These are phyloP conservation scores for Camptogramma bilineatum DNA, from an alignment of 2,888 invertebrate genomes.

Conservation along the genomic window DNA sequence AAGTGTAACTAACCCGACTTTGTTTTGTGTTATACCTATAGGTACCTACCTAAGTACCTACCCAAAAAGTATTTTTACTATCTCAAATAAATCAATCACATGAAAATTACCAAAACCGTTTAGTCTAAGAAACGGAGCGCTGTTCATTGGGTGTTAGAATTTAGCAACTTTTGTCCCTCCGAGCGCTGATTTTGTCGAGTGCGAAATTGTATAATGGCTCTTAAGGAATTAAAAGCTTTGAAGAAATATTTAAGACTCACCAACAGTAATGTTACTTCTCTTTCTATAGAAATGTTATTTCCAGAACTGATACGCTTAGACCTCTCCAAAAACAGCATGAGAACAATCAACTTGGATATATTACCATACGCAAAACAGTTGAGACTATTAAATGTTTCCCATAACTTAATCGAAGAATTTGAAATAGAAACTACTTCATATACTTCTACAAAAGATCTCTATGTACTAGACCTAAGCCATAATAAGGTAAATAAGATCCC, in stretches of 20 bases:
- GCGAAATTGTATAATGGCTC: no score
- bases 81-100: no score
- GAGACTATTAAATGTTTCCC: conserved; percentile 4
- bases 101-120: no score
- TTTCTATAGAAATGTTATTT: conserved; percentile 13
- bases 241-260: not conserved
- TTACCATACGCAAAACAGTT: conserved; percentile 8
- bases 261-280: conserved; percentile 9
- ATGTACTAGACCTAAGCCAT: conserved; percentile 18
- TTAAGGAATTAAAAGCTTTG: not conserved
- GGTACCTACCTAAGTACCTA: no score
- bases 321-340: conserved; percentile 10
- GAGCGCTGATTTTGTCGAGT: no score
- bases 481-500: conserved; percentile 16
- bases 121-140: no score
- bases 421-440: not conserved
- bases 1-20: no score
- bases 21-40: no score
- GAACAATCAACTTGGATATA: conserved; percentile 18
- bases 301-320: conserved; percentile 1
- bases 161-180: no score
- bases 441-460: conserved; percentile 7
- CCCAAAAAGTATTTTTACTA: no score
- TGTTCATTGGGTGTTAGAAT: no score
- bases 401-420: conserved; percentile 20